These are phyloP conservation scores for Furnarius figulus DNA, from an alignment of 2,113 vertebrate species.

Conservation along the genomic window DNA sequence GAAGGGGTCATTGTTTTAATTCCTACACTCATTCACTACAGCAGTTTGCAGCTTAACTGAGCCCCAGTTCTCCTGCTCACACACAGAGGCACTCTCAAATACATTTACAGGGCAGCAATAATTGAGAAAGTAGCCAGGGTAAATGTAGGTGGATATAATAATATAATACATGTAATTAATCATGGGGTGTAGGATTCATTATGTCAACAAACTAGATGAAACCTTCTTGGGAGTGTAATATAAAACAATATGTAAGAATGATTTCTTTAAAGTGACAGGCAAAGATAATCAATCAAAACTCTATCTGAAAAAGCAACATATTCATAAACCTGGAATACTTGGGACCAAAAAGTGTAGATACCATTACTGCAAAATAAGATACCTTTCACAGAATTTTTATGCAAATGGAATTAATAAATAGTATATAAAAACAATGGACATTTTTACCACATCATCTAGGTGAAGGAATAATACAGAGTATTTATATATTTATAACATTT, in stretches of 20 bases:
- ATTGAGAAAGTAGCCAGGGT: conserved; percentile 24
- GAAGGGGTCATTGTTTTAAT: conserved; percentile 22
- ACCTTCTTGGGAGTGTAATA: conserved; percentile 42
- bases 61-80: not conserved
- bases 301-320: not conserved
- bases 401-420: not conserved
- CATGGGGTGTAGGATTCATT: conserved; percentile 47
- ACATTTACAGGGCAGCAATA: conserved; percentile 39
- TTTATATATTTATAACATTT: not conserved
- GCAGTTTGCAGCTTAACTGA: not conserved
- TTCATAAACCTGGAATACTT: conserved; percentile 4
- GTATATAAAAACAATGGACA: not conserved
- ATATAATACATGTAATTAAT: conserved; percentile 61
- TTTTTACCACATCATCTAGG: not conserved
- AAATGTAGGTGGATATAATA: conserved; percentile 43
- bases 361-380: not conserved
- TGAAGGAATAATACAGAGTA: not conserved
- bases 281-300: conserved; percentile 52
- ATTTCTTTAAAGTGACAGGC: conserved; percentile 55
- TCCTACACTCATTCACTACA: not conserved
- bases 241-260: conserved; percentile 54
- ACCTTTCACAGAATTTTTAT: not conserved
- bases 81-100: not conserved
- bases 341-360: not conserved
- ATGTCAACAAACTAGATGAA: conserved; percentile 67